Base-by-base conservation (phyloP, 2,113 vertebrate genomes). In the Daubentonia madagascariensis region DNA sequence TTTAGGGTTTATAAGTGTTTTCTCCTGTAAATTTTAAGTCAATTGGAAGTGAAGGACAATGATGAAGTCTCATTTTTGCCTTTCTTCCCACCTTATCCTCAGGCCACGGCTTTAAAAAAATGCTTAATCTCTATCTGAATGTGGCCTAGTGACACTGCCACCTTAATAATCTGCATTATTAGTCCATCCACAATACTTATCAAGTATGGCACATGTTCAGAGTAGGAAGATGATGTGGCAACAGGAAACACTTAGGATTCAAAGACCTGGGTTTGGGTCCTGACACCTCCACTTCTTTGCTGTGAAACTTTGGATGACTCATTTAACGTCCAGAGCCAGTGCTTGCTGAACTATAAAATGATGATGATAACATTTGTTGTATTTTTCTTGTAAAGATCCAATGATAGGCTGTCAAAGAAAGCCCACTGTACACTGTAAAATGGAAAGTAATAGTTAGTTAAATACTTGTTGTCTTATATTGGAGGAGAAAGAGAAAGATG, bases 311-410 rank as follows among this genome's bases (percentile, higher is more conserved):
- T 84, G 37, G 67, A 81, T 1, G 23, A 92, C 93, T 79, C 40
- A 52, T 76, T 96, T 87, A 86, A 68, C 75, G 67, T 90, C 76
- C 25, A 85, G 48, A 94, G 75, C 63, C 40, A 73, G 32, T 32
- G 70, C 75, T 80, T 43, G 76, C 14, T 76, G 30, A 94, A 84
- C 68, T 54, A 7, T 79, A 89, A 85, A 89, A 81, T 52, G 79
- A 95, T n/a, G 48, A n/a, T 86, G 78, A 54, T 83, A 75, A 93
- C 54, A 94, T 73, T 79, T 95, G 50, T 78, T 50, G 18, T 52
- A 14, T 90, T 96, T 97, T 94, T 70, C n/a, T 84, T 45, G 67
- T 68, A 79, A 85, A 90, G 93, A 85, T 40, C 80, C 79, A 43
- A 57, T 54, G 76, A 57, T 67, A 76, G 30, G 20, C 57, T 73